Evolutionary conservation across 2,888 invertebrate genomes (phyloP).

Genomic region (Blomia tropicalis): DNA sequence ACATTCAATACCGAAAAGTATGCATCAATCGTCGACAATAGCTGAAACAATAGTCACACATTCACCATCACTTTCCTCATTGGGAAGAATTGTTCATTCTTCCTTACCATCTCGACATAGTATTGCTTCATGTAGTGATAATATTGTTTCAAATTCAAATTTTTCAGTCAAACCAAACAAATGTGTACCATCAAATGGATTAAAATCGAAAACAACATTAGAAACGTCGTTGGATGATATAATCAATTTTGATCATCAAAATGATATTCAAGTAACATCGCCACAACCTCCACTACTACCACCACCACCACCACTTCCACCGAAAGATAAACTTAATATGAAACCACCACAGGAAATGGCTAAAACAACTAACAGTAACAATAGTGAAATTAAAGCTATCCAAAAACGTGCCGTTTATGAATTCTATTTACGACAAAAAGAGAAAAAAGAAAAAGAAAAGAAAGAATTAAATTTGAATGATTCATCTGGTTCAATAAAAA

Average conservation of each 20-base stretch:
- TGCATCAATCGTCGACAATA: background rate
- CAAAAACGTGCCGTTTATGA: slow-evolving; percentile 36
- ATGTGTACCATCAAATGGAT: background rate
- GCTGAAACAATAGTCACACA: slow-evolving; percentile 16
- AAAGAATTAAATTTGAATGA: background rate
- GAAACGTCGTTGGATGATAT: background rate
- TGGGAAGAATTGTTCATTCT: slow-evolving; percentile 10
- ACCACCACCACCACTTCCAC: slow-evolving; percentile 19
- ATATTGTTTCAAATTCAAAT: background rate
- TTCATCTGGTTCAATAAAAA: slow-evolving; percentile 44
- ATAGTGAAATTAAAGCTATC: slow-evolving; percentile 24
- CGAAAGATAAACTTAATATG: background rate
- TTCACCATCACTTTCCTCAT: slow-evolving; percentile 19
- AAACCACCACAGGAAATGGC: slow-evolving; percentile 36
- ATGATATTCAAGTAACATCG: too few relatives aligned
- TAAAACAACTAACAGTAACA: slow-evolving; percentile 23
- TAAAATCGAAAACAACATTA: background rate
- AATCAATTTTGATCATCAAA: background rate
- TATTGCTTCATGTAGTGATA: slow-evolving; percentile 17
- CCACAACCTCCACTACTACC: slow-evolving; percentile 22
- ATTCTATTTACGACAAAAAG: slow-evolving; percentile 54
- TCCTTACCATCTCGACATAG: slow-evolving; percentile 15
- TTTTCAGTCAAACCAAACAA: background rate
- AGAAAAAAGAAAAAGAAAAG: slow-evolving; percentile 27
- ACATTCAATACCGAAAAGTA: background rate